These are phyloP conservation scores for Paradisaea rubra DNA, from an alignment of 2,113 vertebrate species.

Conservation along the genomic window DNA sequence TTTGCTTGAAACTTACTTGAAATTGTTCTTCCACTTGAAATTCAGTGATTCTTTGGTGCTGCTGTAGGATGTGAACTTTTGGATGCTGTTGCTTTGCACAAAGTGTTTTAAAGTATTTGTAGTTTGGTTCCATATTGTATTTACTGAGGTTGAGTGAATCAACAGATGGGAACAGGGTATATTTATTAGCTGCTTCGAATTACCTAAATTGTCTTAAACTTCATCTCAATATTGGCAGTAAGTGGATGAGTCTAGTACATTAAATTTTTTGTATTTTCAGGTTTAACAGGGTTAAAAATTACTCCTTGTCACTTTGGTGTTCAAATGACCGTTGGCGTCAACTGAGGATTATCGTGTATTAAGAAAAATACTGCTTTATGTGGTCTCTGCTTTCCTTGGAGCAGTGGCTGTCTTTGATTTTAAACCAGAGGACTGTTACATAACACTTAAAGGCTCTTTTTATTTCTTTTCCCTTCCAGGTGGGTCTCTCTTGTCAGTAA, in stretches of 20 bases:
- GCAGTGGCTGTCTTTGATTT: neutral
- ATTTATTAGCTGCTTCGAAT: neutral
- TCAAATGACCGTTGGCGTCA: neutral
- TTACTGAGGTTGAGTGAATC: neutral
- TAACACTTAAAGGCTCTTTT: neutral
- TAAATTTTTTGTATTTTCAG: neutral
- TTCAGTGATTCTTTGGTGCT: neutral
- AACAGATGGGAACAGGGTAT: neutral
- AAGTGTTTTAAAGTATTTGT: neutral
- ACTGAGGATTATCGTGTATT: neutral
- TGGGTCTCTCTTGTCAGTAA: slow-evolving; percentile 98
- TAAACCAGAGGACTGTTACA: neutral
- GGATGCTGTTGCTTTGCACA: neutral
- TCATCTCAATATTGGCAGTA: neutral
- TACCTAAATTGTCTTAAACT: neutral
- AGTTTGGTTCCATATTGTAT: accelerated
- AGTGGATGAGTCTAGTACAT: neutral
- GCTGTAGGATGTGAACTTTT: accelerated
- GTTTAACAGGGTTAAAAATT: neutral
- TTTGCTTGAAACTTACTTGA: neutral
- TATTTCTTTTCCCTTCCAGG: slow-evolving; percentile 63
- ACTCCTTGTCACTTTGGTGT: neutral
- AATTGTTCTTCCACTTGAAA: neutral
- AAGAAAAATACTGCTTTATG: neutral
- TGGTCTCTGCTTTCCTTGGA: neutral